Percentiles rank a stretch among this genome's conserved stretches.
These are phyloP conservation scores for Gila orcuttii DNA, from an alignment of 2,113 vertebrate genomes.

Conservation along the genomic window DNA sequence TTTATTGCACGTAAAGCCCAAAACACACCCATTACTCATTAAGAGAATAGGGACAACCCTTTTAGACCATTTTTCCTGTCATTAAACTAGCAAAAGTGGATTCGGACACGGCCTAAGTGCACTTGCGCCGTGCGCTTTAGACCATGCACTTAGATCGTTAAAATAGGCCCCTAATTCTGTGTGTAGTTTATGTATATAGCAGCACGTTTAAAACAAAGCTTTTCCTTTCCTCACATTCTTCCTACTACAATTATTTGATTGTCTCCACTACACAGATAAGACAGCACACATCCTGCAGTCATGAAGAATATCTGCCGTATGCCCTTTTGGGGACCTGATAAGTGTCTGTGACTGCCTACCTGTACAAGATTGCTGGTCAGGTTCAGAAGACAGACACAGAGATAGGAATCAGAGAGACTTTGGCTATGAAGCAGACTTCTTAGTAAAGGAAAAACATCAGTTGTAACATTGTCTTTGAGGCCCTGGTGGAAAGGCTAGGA, in stretches of 20 bases:
- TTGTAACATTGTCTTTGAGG: not conserved
- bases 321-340: conserved; percentile 55
- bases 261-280: conserved; percentile 54
- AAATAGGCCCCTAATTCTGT: not conserved
- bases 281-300: conserved; percentile 46
- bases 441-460: conserved; percentile 52
- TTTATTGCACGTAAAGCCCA: too few species aligned
- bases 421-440: conserved; percentile 60
- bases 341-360: conserved; percentile 59
- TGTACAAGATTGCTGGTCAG: conserved; percentile 55
- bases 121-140: too few species aligned
- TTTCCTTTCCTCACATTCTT: conserved; percentile 12
- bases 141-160: too few species aligned
- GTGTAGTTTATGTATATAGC: not conserved
- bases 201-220: not conserved
- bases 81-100: too few species aligned
- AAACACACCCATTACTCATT: too few species aligned
- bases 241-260: conserved; percentile 43
- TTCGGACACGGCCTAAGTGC: too few species aligned
- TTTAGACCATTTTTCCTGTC: too few species aligned
- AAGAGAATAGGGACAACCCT: too few species aligned
- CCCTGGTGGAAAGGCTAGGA: conserved; percentile 36
- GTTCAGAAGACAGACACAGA: conserved; percentile 67
- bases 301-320: conserved; percentile 55
- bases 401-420: conserved; percentile 72